Evolutionary conservation across 2,888 invertebrate genomes (phyloP), one percentile per base, ranked within the genome.

Genomic region (Drosophila percnosoma): DNA sequence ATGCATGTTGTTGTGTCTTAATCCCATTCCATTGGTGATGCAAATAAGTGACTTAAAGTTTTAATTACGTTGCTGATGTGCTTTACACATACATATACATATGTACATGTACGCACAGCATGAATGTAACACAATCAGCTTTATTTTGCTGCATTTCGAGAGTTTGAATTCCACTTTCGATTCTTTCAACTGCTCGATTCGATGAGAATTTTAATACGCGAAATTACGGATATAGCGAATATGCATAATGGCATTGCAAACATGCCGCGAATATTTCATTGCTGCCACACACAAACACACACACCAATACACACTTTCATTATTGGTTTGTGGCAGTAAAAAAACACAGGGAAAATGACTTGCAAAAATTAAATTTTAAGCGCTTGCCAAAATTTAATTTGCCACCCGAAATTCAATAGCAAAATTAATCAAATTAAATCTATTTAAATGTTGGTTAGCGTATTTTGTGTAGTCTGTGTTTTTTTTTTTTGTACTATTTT

Each of bases 241-340:
- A 71, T 68, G 68, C 71, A 58, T 51, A 51, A 71, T 71, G 59
- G 40, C 38, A 68, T 59, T 40, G 72, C 66, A 77, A 81, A 67
- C 63, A 67, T 36, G 48, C 60, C 51, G 63, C 63, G 36, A 64
- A 81, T 67, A 67, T 67, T 77, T 81, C 63, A 77, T 81, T 81
- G 65, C 59, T 61, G 27, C 33, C 40, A 29, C 31, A 49, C 31
- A 51, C 36, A 27, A 3, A 2, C 27, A 27, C 27, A 27, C 27
- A 27, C 24, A 24, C 24, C 2, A 2, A 24, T 2, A 24, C 24
- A n/a, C 21, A 58, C 7, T 10, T 29, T 0, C 33, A 33, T 10
- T 11, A 55, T 61, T 4, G 49, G 42, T 48, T 40, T 57, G 29
- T 49, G 55, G 27, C 24, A 52, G 49, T 18, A 15, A 15, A 27